Evolutionary conservation across 2,888 invertebrate species (phyloP).

Genomic region (Escarpia spicata): DNA sequence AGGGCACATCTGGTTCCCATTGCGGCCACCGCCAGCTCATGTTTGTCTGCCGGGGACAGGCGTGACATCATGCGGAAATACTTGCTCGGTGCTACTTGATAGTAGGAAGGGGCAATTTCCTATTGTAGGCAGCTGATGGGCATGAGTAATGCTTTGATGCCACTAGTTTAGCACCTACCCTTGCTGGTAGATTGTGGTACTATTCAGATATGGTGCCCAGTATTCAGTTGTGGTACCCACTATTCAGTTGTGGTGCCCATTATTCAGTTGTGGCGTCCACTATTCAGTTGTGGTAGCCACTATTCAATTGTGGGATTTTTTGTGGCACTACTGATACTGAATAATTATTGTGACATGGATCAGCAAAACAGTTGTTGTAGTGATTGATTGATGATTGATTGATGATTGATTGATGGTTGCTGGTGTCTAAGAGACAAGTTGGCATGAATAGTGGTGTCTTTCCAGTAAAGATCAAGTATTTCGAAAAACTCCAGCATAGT

Average conservation of each 20-base stretch:
- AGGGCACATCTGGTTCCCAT: conserved; percentile 14
- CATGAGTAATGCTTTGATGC: neutral
- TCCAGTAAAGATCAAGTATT: too few relatives aligned
- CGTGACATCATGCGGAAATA: conserved; percentile 16
- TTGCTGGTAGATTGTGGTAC: neutral
- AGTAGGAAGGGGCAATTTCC: conserved; percentile 14
- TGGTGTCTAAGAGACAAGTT: too few relatives aligned
- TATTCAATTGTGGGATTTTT: neutral
- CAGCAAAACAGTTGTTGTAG: neutral
- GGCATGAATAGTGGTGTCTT: too few relatives aligned
- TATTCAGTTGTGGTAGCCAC: neutral
- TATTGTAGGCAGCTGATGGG: neutral
- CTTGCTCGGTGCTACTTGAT: neutral
- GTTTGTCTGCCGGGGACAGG: neutral
- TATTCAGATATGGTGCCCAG: neutral
- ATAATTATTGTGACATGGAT: neutral
- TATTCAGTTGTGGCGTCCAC: neutral
- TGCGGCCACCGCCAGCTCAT: neutral
- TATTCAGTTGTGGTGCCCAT: neutral
- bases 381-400: neutral
- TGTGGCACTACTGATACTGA: neutral
- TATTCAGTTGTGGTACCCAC: neutral
- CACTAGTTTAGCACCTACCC: neutral
- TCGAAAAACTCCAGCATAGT: too few relatives aligned
- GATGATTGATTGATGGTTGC: neutral